Base-by-base conservation (phyloP, 2,888 invertebrate species). In the Ormyrus nitidulus region DNA sequence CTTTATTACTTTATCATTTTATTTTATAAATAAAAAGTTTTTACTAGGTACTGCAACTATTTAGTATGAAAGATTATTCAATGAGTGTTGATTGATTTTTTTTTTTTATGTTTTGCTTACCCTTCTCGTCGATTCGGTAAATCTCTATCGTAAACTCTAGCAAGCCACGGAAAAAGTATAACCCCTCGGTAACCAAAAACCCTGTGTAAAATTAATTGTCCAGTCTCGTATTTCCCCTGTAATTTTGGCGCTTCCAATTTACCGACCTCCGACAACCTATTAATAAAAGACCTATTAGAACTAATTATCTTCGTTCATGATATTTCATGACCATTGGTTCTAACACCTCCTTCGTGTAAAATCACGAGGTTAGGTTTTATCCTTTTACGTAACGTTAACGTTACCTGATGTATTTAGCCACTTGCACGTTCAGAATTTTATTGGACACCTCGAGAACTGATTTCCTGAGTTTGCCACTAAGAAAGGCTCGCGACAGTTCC, bases 101-200 rank as follows among this genome's bases (percentile, higher is more conserved):
- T 61, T 61, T 48, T 54, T 49, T 61, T 51, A 71, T 53, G 2
- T 34, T 56, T 85, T 85, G 79, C 83, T 81, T 84, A 90, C 90
- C 90, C 92, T 86, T 94, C 93, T 86, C 93, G 93, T 88, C 94
- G 94, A 86, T 93, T 94, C 2, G 95, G 95, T 73, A 95, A 92
- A 92, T 98, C 98, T 87, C 98, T 93, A 88, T 99, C 99, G 88
- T 98, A 99, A 0, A 99, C 97, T 88, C 97, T 93, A 8, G 99
- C 99, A 81, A 97, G 92, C 98, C 99, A 99, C 0, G 99, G 98
- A 90, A 99, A 99, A 71, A 99, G 92, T 79, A 99, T 95, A 11
- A 99, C 98, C 5, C 99, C 99, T 85, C 99, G 93, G 90, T 99
- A 99, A 13, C 99, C 99, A 91, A 99, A 99, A 19, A 99, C 96